phyloP scores from a whole-genome alignment of 2,888 invertebrate genomes.

The Stenchaetothrips biformis region DNA sequence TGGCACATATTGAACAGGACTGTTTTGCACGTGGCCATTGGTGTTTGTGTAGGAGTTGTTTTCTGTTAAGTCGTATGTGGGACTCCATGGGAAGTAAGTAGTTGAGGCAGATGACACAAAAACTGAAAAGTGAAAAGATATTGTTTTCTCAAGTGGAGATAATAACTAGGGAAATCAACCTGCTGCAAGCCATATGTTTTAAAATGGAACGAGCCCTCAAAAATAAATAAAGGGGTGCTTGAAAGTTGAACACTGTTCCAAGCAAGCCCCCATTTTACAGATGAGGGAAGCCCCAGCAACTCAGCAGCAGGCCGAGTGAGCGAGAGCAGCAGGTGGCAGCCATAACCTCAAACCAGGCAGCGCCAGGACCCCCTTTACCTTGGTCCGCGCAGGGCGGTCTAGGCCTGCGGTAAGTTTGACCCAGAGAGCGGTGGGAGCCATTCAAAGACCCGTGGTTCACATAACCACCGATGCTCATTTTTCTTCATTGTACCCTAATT shows the following conservation, averaged over 20 bases:
- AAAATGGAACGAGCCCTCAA: too few species aligned
- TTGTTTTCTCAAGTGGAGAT: too few species aligned
- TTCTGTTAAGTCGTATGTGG: background rate
- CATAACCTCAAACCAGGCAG: background rate
- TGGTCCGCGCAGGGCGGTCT: conserved; percentile 5
- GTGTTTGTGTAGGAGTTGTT: background rate
- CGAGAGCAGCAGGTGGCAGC: background rate
- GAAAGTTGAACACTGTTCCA: too few species aligned
- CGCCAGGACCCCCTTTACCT: background rate
- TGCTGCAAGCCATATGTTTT: too few species aligned
- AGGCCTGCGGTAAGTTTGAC: background rate
- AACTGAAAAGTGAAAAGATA: background rate
- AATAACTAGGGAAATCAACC: too few species aligned
- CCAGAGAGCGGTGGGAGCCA: background rate
- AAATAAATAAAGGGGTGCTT: too few species aligned
- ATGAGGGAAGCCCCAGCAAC: too few species aligned
- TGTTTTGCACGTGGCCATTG: conserved; percentile 8
- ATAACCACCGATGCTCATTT: conserved; percentile 12
- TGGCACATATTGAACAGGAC: conserved; percentile 26
- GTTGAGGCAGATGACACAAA: background rate
- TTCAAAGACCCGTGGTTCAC: conserved; percentile 15
- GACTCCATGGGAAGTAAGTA: conserved; percentile 3
- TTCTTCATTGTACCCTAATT: conserved; percentile 16
- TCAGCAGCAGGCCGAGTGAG: background rate
- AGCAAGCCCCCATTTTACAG: too few species aligned